Evolutionary conservation across 2,113 vertebrate genomes (phyloP).

Genomic region (Anhinga anhinga): DNA sequence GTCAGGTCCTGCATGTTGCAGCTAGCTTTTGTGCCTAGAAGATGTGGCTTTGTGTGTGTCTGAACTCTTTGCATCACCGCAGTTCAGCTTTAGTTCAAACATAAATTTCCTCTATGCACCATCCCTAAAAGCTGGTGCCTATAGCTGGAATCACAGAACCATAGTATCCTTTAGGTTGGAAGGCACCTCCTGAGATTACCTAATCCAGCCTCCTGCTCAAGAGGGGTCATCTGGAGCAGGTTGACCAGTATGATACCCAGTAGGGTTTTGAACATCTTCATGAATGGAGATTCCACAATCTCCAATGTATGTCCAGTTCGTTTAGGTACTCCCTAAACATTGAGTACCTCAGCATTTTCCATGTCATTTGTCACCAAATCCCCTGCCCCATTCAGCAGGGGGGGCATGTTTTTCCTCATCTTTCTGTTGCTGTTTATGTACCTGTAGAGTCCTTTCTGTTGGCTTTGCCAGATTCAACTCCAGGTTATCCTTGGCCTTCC

Average conservation of each 20-base stretch:
- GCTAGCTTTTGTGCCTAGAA: not conserved
- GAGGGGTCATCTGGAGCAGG: not conserved
- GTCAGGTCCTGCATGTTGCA: not conserved
- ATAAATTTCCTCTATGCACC: not conserved
- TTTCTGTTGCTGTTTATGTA: not conserved
- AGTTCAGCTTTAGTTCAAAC: not conserved
- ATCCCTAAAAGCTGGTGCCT: not conserved
- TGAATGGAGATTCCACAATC: not conserved
- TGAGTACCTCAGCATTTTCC: not conserved
- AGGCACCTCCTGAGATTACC: not conserved
- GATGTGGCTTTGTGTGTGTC: fast-evolving
- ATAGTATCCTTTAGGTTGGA: not conserved
- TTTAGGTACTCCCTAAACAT: not conserved
- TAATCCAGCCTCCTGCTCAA: not conserved
- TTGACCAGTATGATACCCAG: not conserved
- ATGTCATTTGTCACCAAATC: not conserved
- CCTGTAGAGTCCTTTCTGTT: not conserved
- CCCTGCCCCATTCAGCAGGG: not conserved
- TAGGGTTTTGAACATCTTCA: not conserved
- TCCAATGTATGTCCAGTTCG: not conserved
- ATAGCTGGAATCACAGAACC: not conserved
- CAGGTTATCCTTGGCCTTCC: not conserved
- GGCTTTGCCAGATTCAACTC: not conserved
- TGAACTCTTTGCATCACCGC: not conserved
- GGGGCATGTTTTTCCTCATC: not conserved